A percentile compares a stretch with the other conserved stretches of the same genome.
Evolutionary conservation across 2,888 invertebrate species (phyloP).

Genomic region (Molanna angustata): DNA sequence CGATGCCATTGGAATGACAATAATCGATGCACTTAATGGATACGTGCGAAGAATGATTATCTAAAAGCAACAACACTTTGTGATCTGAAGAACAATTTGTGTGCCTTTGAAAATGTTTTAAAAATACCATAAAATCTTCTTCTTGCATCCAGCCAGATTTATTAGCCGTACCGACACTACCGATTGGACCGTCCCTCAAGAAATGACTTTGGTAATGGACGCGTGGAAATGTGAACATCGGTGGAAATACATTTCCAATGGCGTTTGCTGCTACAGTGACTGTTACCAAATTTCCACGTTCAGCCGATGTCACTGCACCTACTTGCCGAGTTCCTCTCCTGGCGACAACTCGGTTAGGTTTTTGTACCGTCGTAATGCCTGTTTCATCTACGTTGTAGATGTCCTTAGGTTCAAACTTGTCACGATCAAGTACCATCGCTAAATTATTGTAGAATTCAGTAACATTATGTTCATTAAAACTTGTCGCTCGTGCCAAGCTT

Average conservation of each 20-base stretch:
- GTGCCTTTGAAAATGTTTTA: slow-evolving; percentile 20
- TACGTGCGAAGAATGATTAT: slow-evolving; percentile 20
- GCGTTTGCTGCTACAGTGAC: slow-evolving; percentile 36
- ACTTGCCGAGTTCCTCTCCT: slow-evolving; percentile 39
- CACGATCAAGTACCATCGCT: slow-evolving; percentile 31
- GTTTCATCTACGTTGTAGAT: slow-evolving; percentile 40
- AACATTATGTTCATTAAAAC: slow-evolving; percentile 2
- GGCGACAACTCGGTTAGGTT: slow-evolving; percentile 38
- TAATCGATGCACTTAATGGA: slow-evolving; percentile 5
- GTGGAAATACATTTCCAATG: slow-evolving; percentile 37
- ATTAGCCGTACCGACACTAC: slow-evolving; percentile 34
- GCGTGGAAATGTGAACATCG: slow-evolving; percentile 39
- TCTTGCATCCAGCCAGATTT: slow-evolving; percentile 37
- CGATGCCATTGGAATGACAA: slow-evolving; percentile 2
- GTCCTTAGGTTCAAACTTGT: slow-evolving; percentile 35
- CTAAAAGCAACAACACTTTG: slow-evolving; percentile 9
- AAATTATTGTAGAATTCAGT: slow-evolving; percentile 2
- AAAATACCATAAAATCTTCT: slow-evolving; percentile 7
- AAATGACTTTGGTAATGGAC: slow-evolving; percentile 34
- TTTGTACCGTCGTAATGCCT: slow-evolving; percentile 39
- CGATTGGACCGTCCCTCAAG: slow-evolving; percentile 34
- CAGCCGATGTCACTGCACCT: slow-evolving; percentile 38
- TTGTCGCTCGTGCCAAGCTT: slow-evolving; percentile 5
- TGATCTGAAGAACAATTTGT: slow-evolving; percentile 11
- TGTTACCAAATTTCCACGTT: slow-evolving; percentile 39